Conservation (phyloP, 1,140 invertebrate species). For the Trichogramma pretiosum region DNA sequence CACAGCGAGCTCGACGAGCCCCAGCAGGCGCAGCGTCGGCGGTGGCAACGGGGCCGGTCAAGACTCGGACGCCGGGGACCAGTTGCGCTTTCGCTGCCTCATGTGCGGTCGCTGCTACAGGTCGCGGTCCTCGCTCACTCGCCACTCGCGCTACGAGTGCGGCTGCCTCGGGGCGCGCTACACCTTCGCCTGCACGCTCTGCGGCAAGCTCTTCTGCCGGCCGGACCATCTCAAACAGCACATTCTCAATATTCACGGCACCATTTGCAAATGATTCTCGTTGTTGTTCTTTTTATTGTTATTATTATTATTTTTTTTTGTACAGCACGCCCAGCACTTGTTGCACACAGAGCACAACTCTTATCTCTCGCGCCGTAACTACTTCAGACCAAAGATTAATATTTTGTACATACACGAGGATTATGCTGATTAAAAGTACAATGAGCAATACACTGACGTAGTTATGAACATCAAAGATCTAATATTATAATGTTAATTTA, state of each 20-base stretch:
- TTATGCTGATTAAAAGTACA: too few relatives aligned
- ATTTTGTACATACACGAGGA: too few relatives aligned
- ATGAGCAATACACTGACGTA: too few relatives aligned
- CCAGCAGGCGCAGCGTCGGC: slow-evolving; percentile 28
- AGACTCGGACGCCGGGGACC: slow-evolving; percentile 21
- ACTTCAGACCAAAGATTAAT: too few relatives aligned
- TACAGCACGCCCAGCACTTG: too few relatives aligned
- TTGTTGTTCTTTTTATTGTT: background rate
- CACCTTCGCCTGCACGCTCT: slow-evolving; percentile 44
- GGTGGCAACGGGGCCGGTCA: background rate
- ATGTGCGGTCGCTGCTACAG: slow-evolving; percentile 47
- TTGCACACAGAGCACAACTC: background rate
- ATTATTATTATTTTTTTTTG: too few relatives aligned
- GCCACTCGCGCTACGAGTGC: slow-evolving; percentile 47
- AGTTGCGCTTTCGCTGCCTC: slow-evolving; percentile 42
- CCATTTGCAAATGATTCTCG: slow-evolving; percentile 34
- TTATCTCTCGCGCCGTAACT: too few relatives aligned
- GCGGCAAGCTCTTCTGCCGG: slow-evolving; percentile 44
- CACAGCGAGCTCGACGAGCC: slow-evolving; percentile 3
- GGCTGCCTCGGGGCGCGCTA: slow-evolving; percentile 41
- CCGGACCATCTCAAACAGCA: slow-evolving; percentile 45
- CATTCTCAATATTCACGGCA: slow-evolving; percentile 44
- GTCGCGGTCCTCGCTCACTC: slow-evolving; percentile 40
- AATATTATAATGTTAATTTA: too few relatives aligned
- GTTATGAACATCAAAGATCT: too few relatives aligned